phyloP scores from a whole-genome alignment of 2,797 vertebrate species.

The Selene dorsalis region DNA sequence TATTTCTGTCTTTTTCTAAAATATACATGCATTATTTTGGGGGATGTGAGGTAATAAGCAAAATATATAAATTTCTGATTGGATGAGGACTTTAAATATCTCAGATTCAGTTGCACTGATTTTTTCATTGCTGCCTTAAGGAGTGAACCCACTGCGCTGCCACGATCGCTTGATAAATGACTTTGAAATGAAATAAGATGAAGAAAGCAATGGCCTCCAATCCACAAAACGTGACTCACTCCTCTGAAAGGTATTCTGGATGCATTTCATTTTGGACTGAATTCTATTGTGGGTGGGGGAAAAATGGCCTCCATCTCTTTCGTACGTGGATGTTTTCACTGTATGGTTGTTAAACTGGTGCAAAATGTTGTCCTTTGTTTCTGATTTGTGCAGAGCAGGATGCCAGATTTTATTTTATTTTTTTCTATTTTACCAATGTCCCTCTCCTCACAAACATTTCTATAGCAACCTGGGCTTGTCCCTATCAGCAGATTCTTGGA shows the following conservation, averaged over 20 bases:
- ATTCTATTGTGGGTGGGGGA: conserved; percentile 8
- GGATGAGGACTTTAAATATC: neutral
- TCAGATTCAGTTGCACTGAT: neutral
- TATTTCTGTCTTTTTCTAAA: too few relatives aligned
- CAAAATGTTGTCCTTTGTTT: neutral
- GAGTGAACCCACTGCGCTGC: neutral
- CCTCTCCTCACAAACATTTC: neutral
- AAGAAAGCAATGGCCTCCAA: neutral
- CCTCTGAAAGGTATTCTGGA: neutral
- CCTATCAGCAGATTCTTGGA: neutral
- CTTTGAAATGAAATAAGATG: neutral
- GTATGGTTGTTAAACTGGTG: neutral
- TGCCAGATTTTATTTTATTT: neutral
- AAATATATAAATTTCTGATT: too few relatives aligned
- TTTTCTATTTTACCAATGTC: neutral
- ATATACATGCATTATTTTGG: too few relatives aligned
- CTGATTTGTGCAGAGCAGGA: neutral
- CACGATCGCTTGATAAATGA: neutral
- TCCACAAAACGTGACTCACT: conserved; percentile 21
- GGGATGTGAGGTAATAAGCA: too few relatives aligned
- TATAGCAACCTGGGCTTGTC: neutral
- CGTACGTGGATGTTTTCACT: neutral
- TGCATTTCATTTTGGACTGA: neutral
- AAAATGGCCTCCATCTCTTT: neutral
- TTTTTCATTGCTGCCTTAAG: neutral